Conservation (phyloP, 2,113 vertebrate species). For the Chaetodon trifascialis region DNA sequence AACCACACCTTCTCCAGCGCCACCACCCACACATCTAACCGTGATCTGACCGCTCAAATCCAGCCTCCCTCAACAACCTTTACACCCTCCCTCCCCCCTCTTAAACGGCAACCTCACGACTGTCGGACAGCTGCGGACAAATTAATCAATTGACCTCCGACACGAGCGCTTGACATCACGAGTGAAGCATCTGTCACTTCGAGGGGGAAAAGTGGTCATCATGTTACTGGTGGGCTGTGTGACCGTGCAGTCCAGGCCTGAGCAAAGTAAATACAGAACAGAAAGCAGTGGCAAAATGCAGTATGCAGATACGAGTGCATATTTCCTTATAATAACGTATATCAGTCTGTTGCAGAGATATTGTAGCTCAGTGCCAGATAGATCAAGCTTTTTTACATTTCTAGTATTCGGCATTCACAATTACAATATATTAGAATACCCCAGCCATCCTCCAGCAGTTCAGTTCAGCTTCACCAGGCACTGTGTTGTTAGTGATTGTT, state of each 20-base stretch:
- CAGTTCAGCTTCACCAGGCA: conserved; percentile 44
- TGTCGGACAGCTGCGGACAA: conserved; percentile 70
- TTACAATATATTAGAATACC: conserved; percentile 18
- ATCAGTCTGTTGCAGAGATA: conserved; percentile 40
- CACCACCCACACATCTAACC: conserved; percentile 55
- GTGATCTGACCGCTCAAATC: conserved; percentile 57
- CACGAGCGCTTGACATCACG: conserved; percentile 67
- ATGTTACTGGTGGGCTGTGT: conserved; percentile 57
- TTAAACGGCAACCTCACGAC: conserved; percentile 26
- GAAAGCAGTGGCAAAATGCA: conserved; percentile 21
- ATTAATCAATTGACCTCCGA: conserved; percentile 81
- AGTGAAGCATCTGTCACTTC: conserved; percentile 77
- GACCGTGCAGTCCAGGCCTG: conserved; percentile 31
- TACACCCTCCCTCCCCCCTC: background rate
- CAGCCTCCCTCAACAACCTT: conserved; percentile 44
- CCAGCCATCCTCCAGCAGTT: background rate
- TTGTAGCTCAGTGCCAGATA: conserved; percentile 25
- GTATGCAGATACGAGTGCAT: conserved; percentile 29
- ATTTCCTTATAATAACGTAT: conserved; percentile 36
- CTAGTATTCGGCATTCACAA: conserved; percentile 13
- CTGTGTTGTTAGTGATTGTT: conserved; percentile 18
- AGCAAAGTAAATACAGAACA: conserved; percentile 41
- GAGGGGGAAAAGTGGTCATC: conserved; percentile 13
- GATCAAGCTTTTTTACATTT: conserved; percentile 20
- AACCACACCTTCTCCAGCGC: conserved; percentile 78